phyloP scores from a whole-genome alignment of 2,113 vertebrate species.

The Lonchura striata region DNA sequence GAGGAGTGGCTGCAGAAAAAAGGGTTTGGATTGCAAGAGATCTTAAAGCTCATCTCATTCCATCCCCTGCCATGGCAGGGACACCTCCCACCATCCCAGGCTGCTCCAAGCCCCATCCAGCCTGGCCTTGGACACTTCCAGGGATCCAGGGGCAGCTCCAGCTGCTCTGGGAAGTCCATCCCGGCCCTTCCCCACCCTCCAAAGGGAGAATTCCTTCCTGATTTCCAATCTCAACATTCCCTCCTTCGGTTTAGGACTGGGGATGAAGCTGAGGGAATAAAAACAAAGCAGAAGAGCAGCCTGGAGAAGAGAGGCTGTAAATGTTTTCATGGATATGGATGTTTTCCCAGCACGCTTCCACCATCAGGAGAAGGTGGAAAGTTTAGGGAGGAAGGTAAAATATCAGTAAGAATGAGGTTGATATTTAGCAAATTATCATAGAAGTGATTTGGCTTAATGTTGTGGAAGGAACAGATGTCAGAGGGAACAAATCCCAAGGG shows the following conservation, averaged over 20 bases:
- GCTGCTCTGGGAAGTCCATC: rapidly evolving
- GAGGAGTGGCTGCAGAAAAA: neutral
- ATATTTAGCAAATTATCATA: neutral
- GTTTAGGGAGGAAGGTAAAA: neutral
- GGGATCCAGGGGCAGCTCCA: neutral
- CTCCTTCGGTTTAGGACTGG: neutral
- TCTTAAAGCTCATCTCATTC: neutral
- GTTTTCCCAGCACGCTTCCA: neutral
- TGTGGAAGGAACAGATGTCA: neutral
- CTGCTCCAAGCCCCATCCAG: rapidly evolving
- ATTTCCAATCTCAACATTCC: neutral
- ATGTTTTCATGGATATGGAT: neutral
- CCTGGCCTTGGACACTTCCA: neutral
- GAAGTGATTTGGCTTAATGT: neutral
- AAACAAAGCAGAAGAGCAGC: neutral
- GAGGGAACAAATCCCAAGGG: neutral
- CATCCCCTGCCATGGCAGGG: neutral
- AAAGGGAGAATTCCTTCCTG: neutral
- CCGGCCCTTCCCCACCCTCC: neutral
- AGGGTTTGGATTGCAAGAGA: neutral
- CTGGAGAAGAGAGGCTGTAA: neutral
- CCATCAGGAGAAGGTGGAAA: neutral
- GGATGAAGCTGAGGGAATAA: neutral
- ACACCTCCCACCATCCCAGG: rapidly evolving
- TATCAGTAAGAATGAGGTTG: neutral